phyloP scores from a whole-genome alignment of 1,140 invertebrate genomes.

The Meteorus sp. region DNA sequence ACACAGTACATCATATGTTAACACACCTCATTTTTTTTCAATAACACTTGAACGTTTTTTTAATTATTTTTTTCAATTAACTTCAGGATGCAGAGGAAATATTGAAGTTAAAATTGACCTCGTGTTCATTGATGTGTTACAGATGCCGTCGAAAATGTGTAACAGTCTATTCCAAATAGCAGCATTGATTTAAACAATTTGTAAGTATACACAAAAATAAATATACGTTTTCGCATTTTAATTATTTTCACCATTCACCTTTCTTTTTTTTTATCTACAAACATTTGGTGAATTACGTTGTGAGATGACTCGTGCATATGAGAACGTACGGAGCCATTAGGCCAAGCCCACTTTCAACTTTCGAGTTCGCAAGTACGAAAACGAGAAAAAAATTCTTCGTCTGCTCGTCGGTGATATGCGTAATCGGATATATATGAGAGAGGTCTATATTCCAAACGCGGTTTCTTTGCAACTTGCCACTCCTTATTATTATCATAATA shows the following conservation, averaged over 20 bases:
- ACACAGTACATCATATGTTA: too few species aligned
- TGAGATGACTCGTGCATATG: background rate
- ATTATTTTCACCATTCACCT: background rate
- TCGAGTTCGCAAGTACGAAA: constrained; percentile 18
- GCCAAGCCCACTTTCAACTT: constrained; percentile 29
- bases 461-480: too few species aligned
- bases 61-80: background rate
- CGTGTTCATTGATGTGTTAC: constrained; percentile 41
- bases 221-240: background rate
- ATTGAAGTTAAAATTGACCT: background rate
- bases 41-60: too few species aligned
- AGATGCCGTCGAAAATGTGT: constrained; percentile 47
- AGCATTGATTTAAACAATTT: constrained; percentile 41
- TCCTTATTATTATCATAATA: too few species aligned
- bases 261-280: background rate
- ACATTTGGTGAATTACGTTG: background rate
- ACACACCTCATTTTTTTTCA: too few species aligned
- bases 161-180: constrained; percentile 33
- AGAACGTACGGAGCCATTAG: constrained; percentile 16
- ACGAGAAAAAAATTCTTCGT: constrained; percentile 12
- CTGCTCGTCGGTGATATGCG: constrained; percentile 30
- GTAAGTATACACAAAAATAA: background rate
- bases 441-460: background rate
- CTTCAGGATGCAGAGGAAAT: background rate
- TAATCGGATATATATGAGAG: constrained; percentile 32